A percentile compares a stretch with the other conserved stretches of the same genome.
phyloP scores from a whole-genome alignment of 2,888 invertebrate species.

The Nephrotoma guestfalica region DNA sequence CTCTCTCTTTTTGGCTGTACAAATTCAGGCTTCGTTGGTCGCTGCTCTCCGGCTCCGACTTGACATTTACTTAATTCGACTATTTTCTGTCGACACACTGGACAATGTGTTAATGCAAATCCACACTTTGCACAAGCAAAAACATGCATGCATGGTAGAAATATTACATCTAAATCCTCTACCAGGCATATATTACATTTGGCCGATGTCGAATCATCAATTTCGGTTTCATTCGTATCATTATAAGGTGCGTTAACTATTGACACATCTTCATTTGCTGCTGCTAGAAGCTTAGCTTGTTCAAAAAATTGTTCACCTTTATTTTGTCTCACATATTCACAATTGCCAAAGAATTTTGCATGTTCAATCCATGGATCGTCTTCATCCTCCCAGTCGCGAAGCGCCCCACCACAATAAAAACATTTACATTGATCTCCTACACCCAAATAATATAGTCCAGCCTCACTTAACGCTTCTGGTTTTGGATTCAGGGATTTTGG shows the following conservation, averaged over 20 bases:
- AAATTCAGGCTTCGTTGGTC: too few relatives aligned
- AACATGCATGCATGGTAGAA: not conserved
- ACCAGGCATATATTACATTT: not conserved
- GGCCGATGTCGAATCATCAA: not conserved
- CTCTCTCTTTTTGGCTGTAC: too few relatives aligned
- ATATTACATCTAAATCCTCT: not conserved
- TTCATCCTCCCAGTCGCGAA: conserved; percentile 66
- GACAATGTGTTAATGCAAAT: not conserved
- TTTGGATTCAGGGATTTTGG: conserved; percentile 57
- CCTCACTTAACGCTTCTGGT: conserved; percentile 59
- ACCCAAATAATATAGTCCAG: conserved; percentile 78
- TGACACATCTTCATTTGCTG: not conserved
- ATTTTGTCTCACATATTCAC: conserved; percentile 63
- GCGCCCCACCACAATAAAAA: conserved; percentile 75
- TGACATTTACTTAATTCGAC: not conserved
- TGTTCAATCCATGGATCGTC: conserved; percentile 94
- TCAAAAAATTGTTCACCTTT: conserved; percentile 70
- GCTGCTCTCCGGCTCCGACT: too few relatives aligned
- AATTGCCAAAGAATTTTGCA: conserved; percentile 78
- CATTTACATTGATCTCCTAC: conserved; percentile 71
- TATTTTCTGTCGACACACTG: not conserved
- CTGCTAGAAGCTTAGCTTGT: conserved; percentile 15
- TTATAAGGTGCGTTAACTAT: not conserved
- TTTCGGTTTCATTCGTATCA: not conserved
- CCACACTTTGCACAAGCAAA: not conserved